These are phyloP conservation scores for Chorisops tibialis DNA, from an alignment of 2,888 invertebrate genomes.

Conservation along the genomic window DNA sequence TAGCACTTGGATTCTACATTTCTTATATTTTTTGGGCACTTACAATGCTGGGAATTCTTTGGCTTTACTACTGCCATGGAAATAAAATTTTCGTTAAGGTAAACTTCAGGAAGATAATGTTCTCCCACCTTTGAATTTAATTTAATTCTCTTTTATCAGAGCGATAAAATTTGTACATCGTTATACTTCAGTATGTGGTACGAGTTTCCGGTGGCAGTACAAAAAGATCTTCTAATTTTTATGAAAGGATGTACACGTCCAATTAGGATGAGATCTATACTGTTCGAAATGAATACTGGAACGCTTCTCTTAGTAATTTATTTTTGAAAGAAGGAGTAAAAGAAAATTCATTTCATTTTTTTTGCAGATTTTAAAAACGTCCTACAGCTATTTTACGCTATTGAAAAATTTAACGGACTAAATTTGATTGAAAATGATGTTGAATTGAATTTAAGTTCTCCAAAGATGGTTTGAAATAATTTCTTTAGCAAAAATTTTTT, in stretches of 20 bases:
- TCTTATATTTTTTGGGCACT: neutral
- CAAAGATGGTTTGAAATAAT: no score
- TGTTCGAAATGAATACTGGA: no score
- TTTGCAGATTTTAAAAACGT: no score
- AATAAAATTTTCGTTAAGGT: neutral
- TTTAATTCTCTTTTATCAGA: neutral
- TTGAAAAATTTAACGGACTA: no score
- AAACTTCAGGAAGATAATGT: neutral
- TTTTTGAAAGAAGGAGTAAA: no score
- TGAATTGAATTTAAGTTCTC: no score
- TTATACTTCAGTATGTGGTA: neutral
- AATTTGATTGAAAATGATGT: no score
- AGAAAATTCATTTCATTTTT: no score
- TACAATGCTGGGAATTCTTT: neutral
- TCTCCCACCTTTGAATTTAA: no score
- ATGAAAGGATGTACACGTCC: neutral
- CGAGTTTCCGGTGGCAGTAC: neutral
- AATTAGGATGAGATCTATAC: neutral
- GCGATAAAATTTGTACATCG: neutral
- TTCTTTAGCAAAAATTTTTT: no score
- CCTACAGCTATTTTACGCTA: no score
- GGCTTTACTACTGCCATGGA: slow-evolving; percentile 9
- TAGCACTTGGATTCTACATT: neutral
- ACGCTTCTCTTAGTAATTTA: neutral
- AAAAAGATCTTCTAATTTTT: neutral